A percentile compares a stretch with the other conserved stretches of the same genome.
Conservation (phyloP, 2,797 vertebrate species). For the Ibycter americanus region DNA sequence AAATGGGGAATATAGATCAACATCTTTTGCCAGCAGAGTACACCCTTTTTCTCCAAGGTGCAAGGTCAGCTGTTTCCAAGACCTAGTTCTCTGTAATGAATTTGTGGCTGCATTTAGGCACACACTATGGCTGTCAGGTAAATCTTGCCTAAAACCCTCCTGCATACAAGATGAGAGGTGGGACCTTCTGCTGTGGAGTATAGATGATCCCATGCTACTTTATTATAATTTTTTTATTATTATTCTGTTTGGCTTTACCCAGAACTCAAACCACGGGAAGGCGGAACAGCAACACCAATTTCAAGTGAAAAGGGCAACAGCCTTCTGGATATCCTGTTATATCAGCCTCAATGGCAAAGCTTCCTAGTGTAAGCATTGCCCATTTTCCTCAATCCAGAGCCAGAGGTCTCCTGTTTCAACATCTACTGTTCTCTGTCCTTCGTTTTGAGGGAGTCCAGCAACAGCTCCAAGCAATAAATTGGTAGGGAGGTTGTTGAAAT, state of each 20-base stretch:
- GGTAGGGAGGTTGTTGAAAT: not conserved
- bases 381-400: not conserved
- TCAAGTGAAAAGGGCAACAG: not conserved
- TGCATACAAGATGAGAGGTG: not conserved
- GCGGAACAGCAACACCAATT: not conserved
- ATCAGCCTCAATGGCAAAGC: not conserved
- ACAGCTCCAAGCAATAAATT: not conserved
- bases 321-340: not conserved
- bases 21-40: not conserved
- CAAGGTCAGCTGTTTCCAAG: not conserved
- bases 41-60: not conserved
- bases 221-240: not conserved
- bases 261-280: not conserved
- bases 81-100: not conserved
- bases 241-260: not conserved
- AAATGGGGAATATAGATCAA: not conserved
- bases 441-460: not conserved
- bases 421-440: not conserved
- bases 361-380: not conserved
- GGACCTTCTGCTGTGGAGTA: not conserved
- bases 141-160: not conserved
- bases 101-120: not conserved
- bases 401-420: not conserved
- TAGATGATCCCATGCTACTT: not conserved
- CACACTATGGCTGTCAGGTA: not conserved